A percentile compares a stretch with the other conserved stretches of the same genome.
Evolutionary conservation across 1,140 invertebrate species (phyloP).

Genomic region (Drosophila neocordata): DNA sequence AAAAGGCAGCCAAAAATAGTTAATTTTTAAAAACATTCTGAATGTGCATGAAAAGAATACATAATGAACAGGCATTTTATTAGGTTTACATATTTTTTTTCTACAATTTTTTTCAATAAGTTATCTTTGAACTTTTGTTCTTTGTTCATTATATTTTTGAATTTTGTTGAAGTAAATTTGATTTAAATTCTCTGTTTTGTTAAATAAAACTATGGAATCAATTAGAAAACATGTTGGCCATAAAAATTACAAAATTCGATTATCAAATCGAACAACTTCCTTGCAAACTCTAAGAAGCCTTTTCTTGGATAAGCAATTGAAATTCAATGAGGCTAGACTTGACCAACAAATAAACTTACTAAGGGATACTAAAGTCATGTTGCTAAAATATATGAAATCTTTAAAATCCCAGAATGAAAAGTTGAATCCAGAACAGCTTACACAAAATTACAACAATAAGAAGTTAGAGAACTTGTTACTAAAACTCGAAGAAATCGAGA

Average conservation of each 20-base stretch:
- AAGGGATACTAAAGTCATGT: not conserved
- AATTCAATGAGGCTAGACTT: not conserved
- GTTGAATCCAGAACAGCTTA: not conserved
- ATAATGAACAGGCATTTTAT: too few relatives aligned
- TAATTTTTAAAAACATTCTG: not conserved
- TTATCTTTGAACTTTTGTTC: not conserved
- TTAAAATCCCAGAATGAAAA: not conserved
- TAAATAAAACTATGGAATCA: not conserved
- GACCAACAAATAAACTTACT: not conserved
- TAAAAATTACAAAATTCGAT: not conserved
- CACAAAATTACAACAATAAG: not conserved
- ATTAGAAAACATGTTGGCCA: not conserved
- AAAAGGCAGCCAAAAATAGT: conserved; percentile 84
- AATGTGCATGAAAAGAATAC: not conserved
- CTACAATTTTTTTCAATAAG: not conserved
- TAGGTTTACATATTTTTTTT: not conserved
- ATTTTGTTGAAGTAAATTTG: not conserved
- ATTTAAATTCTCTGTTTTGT: not conserved
- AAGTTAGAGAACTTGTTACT: not conserved
- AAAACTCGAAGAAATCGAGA: not conserved
- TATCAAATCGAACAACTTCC: not conserved
- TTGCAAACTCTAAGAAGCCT: not conserved
- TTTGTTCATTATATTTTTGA: not conserved
- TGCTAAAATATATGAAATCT: not conserved
- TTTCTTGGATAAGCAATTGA: not conserved